Percentiles rank a stretch among this genome's conserved stretches.
These are phyloP conservation scores for Marronus borbonicus DNA, from an alignment of 2,888 invertebrate genomes.

Conservation along the genomic window DNA sequence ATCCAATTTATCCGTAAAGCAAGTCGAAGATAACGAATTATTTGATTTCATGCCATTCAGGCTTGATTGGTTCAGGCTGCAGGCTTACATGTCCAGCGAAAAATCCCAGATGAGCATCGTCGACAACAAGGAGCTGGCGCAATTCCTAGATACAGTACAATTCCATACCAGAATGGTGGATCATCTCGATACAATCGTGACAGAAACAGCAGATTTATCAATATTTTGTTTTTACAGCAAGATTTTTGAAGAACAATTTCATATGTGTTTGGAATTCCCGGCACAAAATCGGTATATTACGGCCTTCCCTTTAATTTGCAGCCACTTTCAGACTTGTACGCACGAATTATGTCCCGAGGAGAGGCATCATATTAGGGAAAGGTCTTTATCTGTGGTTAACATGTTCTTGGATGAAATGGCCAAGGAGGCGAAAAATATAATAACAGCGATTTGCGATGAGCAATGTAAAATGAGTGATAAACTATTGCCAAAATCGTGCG, in stretches of 20 bases:
- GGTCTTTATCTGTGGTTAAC: constrained; percentile 96
- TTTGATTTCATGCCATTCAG: constrained; percentile 97
- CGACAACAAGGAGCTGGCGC: constrained; percentile 90
- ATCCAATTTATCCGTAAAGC: constrained; percentile 88
- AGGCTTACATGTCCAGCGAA: constrained; percentile 91
- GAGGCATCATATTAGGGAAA: constrained; percentile 94
- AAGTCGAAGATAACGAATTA: constrained; percentile 96
- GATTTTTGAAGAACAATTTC: constrained; percentile 98
- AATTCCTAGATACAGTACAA: constrained; percentile 93
- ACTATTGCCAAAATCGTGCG: constrained; percentile 95
- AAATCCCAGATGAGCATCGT: constrained; percentile 85
- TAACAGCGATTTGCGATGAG: constrained; percentile 98
- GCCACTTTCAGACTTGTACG: constrained; percentile 97
- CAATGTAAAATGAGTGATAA: constrained; percentile 98
- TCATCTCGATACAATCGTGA: constrained; percentile 95
- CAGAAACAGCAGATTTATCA: constrained; percentile 97
- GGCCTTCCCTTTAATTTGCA: constrained; percentile 97
- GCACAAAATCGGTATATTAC: constrained; percentile 98
- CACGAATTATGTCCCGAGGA: constrained; percentile 99
- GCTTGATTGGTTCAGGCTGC: constrained; percentile 95
- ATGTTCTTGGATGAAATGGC: constrained; percentile 99
- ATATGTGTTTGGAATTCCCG: constrained; percentile 98
- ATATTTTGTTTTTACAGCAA: constrained; percentile 98
- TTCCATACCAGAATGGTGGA: constrained; percentile 99
- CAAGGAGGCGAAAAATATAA: constrained; percentile 98